Evolutionary conservation across 2,888 invertebrate species (phyloP), one percentile per base, ranked within the genome.

Genomic region (Troglohyphantes excavatus): DNA sequence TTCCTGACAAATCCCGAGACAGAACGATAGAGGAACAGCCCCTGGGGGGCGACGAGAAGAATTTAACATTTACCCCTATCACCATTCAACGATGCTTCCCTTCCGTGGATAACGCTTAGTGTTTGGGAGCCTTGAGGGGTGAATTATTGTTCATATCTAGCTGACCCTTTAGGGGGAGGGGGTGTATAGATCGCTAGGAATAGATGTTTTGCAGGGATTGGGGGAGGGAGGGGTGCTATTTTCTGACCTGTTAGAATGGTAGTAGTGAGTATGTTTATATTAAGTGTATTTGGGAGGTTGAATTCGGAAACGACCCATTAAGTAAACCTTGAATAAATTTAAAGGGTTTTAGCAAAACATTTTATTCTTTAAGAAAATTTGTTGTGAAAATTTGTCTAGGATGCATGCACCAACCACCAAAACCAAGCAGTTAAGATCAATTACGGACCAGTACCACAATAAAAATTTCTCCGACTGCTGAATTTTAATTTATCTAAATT

Each of bases 101-200:
- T 53, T 83, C 43, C 21, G 59, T 43, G 43, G 76, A 78, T 78
- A 70, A 76, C 89, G 68, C 76, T 89, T 83, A 89, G 88, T 82
- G 61, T 76, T 81, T 75, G 65, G 82, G 72, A 75, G 65, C 1
- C n/a, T n/a, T n/a, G 75, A 67, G 67, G 78, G 63, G 84, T 84
- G 90, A 90, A 90, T 90, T 90, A 90, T 90, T 84, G 90, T 90
- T 90, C 90, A 90, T 90, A 90, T 90, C 84, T 84, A 33, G 67
- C 68, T 61, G 82, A 78, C 76, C 89, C 76, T 70, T 43, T 33
- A 23, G 70, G 84, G 83, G 72, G 53, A 33, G 9, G 13, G 13
- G 76, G 90, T 70, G 88, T 84, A 84, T 83, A 84, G 84, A 83
- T 84, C 90, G 76, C 6, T 27, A 46, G 27, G 87, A 59, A 81